Evolutionary conservation across 2,888 invertebrate species (phyloP).

Genomic region (Choreutis nemorana): DNA sequence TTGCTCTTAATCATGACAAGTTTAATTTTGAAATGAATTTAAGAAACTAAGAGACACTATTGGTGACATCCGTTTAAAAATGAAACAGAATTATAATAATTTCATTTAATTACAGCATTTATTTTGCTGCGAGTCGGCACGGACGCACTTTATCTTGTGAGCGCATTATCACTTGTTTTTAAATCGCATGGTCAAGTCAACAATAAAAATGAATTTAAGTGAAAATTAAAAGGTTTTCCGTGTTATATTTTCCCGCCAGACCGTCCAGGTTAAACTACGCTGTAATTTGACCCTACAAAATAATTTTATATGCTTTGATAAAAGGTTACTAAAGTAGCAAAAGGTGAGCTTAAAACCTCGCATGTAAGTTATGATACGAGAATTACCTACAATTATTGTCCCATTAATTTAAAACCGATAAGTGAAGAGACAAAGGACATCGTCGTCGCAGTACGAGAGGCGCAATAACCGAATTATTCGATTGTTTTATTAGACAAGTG

Average conservation of each 20-base stretch:
- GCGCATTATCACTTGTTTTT: slow-evolving; percentile 29
- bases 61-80: slow-evolving; percentile 55
- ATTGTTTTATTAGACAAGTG: slow-evolving; percentile 51
- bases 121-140: slow-evolving; percentile 41
- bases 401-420: slow-evolving; percentile 16
- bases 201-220: slow-evolving; percentile 42
- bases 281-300: slow-evolving; percentile 6
- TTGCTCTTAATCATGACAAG: too few relatives aligned
- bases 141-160: slow-evolving; percentile 33
- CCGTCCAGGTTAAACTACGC: too few relatives aligned
- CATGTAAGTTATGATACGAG: slow-evolving; percentile 3
- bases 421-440: slow-evolving; percentile 18
- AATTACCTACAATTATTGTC: slow-evolving; percentile 8
- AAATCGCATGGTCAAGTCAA: slow-evolving; percentile 24
- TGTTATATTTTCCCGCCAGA: slow-evolving; percentile 32
- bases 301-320: neutral
- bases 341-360: neutral
- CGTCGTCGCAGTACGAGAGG: slow-evolving; percentile 10
- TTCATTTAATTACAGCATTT: slow-evolving; percentile 62
- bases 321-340: neutral
- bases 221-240: slow-evolving; percentile 43
- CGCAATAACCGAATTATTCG: slow-evolving; percentile 30
- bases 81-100: slow-evolving; percentile 59
- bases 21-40: too few relatives aligned
- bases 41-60: slow-evolving; percentile 38